phyloP scores from a whole-genome alignment of 2,888 invertebrate species.

The Drosophila anceps region DNA sequence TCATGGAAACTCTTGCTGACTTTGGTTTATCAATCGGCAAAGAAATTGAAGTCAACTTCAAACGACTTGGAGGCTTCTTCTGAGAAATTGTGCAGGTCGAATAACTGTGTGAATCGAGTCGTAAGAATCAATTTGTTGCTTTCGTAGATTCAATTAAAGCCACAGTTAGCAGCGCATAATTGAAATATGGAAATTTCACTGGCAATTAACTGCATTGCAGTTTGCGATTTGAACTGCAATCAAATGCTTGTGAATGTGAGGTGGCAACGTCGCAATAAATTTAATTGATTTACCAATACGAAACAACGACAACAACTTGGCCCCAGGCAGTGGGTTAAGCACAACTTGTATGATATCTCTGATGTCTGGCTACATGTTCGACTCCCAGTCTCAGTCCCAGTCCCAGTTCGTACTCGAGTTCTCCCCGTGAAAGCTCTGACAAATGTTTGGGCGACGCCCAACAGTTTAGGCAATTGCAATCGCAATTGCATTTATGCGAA shows the following conservation, averaged over 20 bases:
- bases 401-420: background rate
- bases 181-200: slow-evolving; percentile 70
- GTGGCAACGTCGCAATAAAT: slow-evolving; percentile 75
- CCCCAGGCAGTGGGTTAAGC: slow-evolving; percentile 53
- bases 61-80: slow-evolving; percentile 53
- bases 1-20: slow-evolving; percentile 13
- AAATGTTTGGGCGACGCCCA: slow-evolving; percentile 67
- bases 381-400: background rate
- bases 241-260: slow-evolving; percentile 39
- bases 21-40: slow-evolving; percentile 1
- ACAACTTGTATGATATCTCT: slow-evolving; percentile 4
- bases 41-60: slow-evolving; percentile 63
- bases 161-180: slow-evolving; percentile 58
- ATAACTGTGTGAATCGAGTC: slow-evolving; percentile 15
- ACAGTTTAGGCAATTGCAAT: slow-evolving; percentile 37
- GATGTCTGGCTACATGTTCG: background rate
- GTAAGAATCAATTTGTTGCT: slow-evolving; percentile 35
- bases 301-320: slow-evolving; percentile 35
- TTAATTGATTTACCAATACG: slow-evolving; percentile 78
- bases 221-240: slow-evolving; percentile 61
- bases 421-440: slow-evolving; percentile 49
- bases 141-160: slow-evolving; percentile 51
- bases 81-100: slow-evolving; percentile 34
- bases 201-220: slow-evolving; percentile 64
- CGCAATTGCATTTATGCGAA: slow-evolving; percentile 29